These are phyloP conservation scores for Syrista parreyssii DNA, from an alignment of 2,888 invertebrate genomes.

Conservation along the genomic window DNA sequence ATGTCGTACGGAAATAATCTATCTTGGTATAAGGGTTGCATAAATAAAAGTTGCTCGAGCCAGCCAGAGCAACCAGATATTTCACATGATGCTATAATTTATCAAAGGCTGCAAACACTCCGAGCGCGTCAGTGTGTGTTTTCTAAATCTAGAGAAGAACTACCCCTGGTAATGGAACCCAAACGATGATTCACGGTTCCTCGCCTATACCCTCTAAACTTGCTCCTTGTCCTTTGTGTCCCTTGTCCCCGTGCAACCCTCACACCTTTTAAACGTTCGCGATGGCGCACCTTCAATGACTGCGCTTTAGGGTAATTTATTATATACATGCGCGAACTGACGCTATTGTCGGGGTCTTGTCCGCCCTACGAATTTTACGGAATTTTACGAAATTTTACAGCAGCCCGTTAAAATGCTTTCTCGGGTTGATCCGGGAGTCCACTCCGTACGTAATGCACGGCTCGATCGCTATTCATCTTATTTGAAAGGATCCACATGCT, in stretches of 20 bases:
- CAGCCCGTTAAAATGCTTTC: neutral
- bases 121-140: conserved; percentile 7
- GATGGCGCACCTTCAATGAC: conserved; percentile 5
- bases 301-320: conserved; percentile 26
- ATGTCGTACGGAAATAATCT: conserved; percentile 38
- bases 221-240: neutral
- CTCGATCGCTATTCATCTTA: neutral
- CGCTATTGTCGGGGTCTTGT: neutral
- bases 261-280: neutral
- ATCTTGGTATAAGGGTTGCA: conserved; percentile 41
- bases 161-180: conserved; percentile 34
- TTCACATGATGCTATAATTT: conserved; percentile 33
- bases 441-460: neutral
- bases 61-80: conserved; percentile 16
- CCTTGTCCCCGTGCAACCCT: neutral
- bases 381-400: neutral
- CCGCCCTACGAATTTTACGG: neutral
- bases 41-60: conserved; percentile 36
- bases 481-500: neutral
- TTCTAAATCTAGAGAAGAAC: conserved; percentile 9
- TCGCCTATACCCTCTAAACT: neutral
- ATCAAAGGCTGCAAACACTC: conserved; percentile 27
- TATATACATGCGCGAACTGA: neutral
- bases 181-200: conserved; percentile 38
- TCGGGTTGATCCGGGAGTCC: neutral